Base-by-base conservation (phyloP, 2,113 vertebrate genomes). In the Erythrocercus mccallii region DNA sequence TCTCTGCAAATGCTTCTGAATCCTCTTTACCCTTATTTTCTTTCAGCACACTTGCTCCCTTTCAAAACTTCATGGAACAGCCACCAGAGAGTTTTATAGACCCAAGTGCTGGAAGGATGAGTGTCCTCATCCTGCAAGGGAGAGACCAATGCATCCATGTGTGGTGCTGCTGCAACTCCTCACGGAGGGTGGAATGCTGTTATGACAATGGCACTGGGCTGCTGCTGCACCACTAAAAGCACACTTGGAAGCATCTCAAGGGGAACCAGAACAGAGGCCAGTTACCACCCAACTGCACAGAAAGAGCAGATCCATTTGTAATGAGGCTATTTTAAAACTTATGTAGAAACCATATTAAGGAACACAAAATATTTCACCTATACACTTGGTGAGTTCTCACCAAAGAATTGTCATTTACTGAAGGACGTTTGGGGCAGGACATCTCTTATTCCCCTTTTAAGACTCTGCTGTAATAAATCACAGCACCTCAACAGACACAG, bases 161-260 rank as follows among this genome's bases (percentile, higher is more conserved):
- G 30, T 9, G 21, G 54, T 51, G 82, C 92, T 92, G 79, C 94
- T 95, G 96, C 85, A 92, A 62, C 47, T 88, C 62, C 92, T 96
- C 93, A 92, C 6, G 0, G 20, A 11, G 56, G 25, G 6, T 40
- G 90, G 96, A 96, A 95, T 96, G 94, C 95, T 96, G 92, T 95
- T 94, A 84, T 90, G 92, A 96, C 95, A 95, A 33, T 60, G 87
- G 47, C 76, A 60, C 68, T 22, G 5, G 25, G 35, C 62, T 91
- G 48, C 27, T 45, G 71, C 45, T 80, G 90, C 68, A 70, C 54
- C 73, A 82, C 81, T 96, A 90, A 97, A 92, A 94, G 93, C 81
- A 78, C 68, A 54, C 18, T 95, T 92, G 93, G 91, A 95, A 94
- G 48, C 71, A 48, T 71, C 95, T 95, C 95, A 81, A 42, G 22